Base-by-base conservation (phyloP, 23 tunicate genomes). In the Botrylloides violaceus region DNA sequence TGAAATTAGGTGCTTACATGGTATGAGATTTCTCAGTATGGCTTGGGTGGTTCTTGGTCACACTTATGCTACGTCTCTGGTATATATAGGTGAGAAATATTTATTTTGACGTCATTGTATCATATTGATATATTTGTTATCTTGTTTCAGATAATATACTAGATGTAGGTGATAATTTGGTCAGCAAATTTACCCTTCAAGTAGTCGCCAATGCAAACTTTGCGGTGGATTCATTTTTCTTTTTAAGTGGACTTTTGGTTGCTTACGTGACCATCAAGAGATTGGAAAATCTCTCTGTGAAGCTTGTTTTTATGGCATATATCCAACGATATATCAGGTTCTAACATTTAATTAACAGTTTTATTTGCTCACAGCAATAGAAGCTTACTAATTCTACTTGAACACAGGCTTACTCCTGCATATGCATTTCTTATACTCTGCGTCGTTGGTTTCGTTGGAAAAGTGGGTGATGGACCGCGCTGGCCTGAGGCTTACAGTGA, bases 11-110 rank as follows among this genome's bases (percentile, higher is more conserved):
- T 85, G 88, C 33, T 61, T 92, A 23, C 94, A 92, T 66, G 98
- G 98, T 30, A 92, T 92, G 57, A 49, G 98, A 48, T 87, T 87
- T 38, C 27, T 92, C 30, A 80, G 88, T 39, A 85, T 92, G 88
- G 56, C 75, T 15, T 92, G 98, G 98, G 98, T 92, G 20, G 60
- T 92, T 22, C 61, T 87, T 49, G 94, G 94, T 34, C 98, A 92
- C 59, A 35, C 94, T 25, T 66, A 64, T 55, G 53, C 53, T 43
- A 43, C 53, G 12, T 43, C 53, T 7, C 53, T 43, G 53, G 53
- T 43, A 7, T 43, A 43, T 43, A 15, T 43, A 43, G 53, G 53
- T 43, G 15, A 43, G 53, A 7, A 15, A 43, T n/a, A 43, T 15
- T 43, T 9, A 43, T 7, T 43, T 7, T 43, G 53, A 7, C 53